Evolutionary conservation across 2,888 invertebrate genomes (phyloP).

Genomic region (Ophonus ardosiacus): DNA sequence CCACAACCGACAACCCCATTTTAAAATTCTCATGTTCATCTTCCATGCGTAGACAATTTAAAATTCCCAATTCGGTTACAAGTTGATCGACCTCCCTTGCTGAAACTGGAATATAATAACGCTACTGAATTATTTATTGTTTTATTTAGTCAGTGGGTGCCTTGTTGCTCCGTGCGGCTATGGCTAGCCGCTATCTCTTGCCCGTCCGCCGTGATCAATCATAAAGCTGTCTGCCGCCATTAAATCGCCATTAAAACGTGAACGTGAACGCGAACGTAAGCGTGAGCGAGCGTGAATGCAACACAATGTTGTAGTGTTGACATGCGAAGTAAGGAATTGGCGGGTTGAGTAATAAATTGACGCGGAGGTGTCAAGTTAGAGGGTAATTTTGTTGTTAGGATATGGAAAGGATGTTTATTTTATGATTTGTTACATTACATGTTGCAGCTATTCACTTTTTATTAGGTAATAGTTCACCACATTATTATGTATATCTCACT

Average conservation of each 20-base stretch:
- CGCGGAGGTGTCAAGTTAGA: neutral
- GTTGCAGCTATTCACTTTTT: too few relatives aligned
- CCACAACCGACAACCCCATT: neutral
- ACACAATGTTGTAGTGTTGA: slow-evolving; percentile 2
- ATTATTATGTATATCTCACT: too few relatives aligned
- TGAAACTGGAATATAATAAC: slow-evolving; percentile 44
- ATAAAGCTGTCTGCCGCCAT: slow-evolving; percentile 54
- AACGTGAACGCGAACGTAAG: slow-evolving; percentile 18
- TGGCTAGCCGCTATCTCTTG: slow-evolving; percentile 15
- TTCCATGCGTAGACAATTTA: slow-evolving; percentile 23
- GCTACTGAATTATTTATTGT: slow-evolving; percentile 48
- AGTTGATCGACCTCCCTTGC: slow-evolving; percentile 19
- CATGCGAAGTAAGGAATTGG: slow-evolving; percentile 27
- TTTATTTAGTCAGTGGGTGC: slow-evolving; percentile 23
- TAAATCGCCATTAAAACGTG: slow-evolving; percentile 58
- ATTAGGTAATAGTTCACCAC: too few relatives aligned
- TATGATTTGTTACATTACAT: neutral
- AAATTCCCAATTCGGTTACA: slow-evolving; percentile 25
- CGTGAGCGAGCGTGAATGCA: neutral
- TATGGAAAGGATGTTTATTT: neutral
- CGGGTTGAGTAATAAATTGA: slow-evolving; percentile 26
- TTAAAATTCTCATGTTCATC: neutral
- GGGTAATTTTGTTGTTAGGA: neutral
- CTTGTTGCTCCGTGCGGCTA: slow-evolving; percentile 1
- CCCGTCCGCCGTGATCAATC: slow-evolving; percentile 51